Evolutionary conservation across 2,797 vertebrate species (phyloP).

Genomic region (Sebastolobus alascanus): DNA sequence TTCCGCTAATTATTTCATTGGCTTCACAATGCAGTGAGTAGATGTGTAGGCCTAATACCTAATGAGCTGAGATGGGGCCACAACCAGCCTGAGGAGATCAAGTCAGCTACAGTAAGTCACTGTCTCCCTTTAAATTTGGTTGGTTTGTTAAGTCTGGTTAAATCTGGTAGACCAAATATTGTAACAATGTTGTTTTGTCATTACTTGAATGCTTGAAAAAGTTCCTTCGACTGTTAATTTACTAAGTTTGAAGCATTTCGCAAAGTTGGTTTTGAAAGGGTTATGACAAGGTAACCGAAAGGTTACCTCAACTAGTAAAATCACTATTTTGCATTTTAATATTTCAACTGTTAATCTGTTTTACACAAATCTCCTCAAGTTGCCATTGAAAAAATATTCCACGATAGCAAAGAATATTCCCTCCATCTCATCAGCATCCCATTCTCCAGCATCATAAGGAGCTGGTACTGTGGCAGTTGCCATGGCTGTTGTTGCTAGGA

Average conservation of each 20-base stretch:
- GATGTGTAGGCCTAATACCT: background rate
- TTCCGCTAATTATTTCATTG: background rate
- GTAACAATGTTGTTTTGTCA: background rate
- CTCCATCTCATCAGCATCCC: background rate
- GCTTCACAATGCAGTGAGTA: background rate
- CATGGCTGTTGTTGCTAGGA: constrained; percentile 70
- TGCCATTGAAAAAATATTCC: background rate
- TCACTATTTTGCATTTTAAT: background rate
- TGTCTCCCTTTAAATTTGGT: background rate
- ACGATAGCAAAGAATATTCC: background rate
- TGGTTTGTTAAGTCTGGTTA: background rate
- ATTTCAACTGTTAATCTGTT: background rate
- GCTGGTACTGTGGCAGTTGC: constrained; percentile 55
- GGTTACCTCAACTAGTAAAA: too few relatives aligned
- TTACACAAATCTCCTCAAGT: background rate
- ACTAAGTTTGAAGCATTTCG: background rate
- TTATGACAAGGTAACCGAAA: background rate
- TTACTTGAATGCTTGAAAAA: background rate
- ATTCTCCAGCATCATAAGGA: constrained; percentile 10
- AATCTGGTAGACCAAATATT: background rate
- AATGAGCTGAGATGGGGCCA: background rate
- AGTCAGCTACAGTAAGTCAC: background rate
- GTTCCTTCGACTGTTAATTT: background rate
- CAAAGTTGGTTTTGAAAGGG: background rate
- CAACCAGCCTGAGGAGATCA: background rate